Percentiles rank a stretch among this genome's conserved stretches.
Evolutionary conservation across 2,113 vertebrate genomes (phyloP).

Genomic region (Bungarus multicinctus): DNA sequence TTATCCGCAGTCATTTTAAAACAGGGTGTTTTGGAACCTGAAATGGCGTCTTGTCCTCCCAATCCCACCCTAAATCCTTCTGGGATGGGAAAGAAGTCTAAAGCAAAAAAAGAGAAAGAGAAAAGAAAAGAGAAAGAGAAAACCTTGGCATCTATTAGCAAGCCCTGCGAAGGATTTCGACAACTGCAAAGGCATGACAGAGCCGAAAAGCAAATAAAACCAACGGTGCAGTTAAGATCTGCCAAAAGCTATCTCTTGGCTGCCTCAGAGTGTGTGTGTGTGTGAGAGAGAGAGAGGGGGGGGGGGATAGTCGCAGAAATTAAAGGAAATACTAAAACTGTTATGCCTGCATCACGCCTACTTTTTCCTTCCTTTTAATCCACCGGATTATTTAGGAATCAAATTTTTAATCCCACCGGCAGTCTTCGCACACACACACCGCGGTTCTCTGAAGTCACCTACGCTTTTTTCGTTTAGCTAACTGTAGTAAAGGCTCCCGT

Average conservation of each 20-base stretch:
- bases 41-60: slow-evolving; percentile 89
- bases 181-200: slow-evolving; percentile 72
- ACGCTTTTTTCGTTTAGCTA: neutral
- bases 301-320: neutral
- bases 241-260: slow-evolving; percentile 21
- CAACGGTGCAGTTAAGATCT: slow-evolving; percentile 56
- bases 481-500: neutral
- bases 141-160: slow-evolving; percentile 77
- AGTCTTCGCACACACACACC: neutral
- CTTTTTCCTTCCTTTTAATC: neutral
- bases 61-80: slow-evolving; percentile 83
- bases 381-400: neutral
- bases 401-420: neutral
- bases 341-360: neutral
- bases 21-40: slow-evolving; percentile 88
- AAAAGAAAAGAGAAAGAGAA: neutral
- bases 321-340: neutral
- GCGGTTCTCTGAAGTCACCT: neutral
- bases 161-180: slow-evolving; percentile 73
- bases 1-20: slow-evolving; percentile 95
- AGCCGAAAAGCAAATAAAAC: slow-evolving; percentile 79
- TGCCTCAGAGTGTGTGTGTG: neutral
- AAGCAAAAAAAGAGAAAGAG: slow-evolving; percentile 53
- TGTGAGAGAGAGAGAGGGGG: neutral
- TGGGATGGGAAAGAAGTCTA: slow-evolving; percentile 80